Conservation (phyloP, 2,797 vertebrate genomes). For the Scyliorhinus canicula region DNA sequence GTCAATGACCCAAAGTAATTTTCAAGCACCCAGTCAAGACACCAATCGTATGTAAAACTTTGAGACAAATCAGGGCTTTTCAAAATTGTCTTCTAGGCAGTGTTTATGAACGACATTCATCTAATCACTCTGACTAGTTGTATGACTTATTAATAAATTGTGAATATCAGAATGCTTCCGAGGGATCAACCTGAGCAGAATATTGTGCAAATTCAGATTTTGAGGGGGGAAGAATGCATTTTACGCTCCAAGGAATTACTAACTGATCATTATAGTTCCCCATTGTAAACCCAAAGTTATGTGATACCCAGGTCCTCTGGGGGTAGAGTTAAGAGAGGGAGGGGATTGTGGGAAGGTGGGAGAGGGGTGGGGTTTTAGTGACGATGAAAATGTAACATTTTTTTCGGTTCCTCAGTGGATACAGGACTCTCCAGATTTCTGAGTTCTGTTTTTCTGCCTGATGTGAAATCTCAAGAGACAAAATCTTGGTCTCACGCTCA, state of each 20-base stretch:
- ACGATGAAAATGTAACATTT: neutral
- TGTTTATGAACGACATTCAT: neutral
- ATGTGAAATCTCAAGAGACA: neutral
- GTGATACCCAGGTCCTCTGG: neutral
- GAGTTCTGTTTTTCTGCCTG: neutral
- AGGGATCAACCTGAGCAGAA: neutral
- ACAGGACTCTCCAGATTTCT: neutral
- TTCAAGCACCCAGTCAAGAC: neutral
- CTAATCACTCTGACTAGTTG: neutral
- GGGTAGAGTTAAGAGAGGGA: no score
- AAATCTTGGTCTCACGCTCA: neutral
- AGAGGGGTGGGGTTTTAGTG: neutral
- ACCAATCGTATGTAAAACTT: neutral
- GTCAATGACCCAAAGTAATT: neutral
- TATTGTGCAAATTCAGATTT: neutral
- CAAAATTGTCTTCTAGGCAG: neutral
- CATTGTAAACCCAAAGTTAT: neutral
- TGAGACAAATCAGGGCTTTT: neutral
- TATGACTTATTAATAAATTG: neutral
- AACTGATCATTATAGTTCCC: neutral
- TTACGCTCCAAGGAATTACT: neutral
- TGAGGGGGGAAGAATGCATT: neutral
- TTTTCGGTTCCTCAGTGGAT: neutral
- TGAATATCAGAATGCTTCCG: neutral
- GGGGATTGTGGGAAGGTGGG: neutral